phyloP scores from a whole-genome alignment of 2,888 invertebrate species.

The Eremobia ochroleuca region DNA sequence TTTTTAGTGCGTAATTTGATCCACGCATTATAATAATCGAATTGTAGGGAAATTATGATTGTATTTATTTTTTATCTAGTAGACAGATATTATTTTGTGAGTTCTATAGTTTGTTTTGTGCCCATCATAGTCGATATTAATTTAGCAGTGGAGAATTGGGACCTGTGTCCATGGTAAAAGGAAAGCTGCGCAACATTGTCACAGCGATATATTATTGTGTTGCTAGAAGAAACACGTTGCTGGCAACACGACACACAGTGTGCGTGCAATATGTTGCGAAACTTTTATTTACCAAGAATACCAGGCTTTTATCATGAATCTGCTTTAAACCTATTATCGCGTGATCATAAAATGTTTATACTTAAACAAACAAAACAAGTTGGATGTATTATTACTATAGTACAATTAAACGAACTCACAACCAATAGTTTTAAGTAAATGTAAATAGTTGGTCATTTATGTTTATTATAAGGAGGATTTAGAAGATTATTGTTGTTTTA shows the following conservation, averaged over 20 bases:
- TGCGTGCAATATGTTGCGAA: background rate
- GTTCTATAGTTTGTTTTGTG: constrained; percentile 30
- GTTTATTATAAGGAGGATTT: constrained; percentile 64
- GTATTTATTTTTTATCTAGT: constrained; percentile 67
- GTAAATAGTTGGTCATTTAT: constrained; percentile 65
- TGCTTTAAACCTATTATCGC: constrained; percentile 13
- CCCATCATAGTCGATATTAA: constrained; percentile 15
- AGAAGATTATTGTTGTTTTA: constrained; percentile 48
- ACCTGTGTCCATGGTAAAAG: background rate
- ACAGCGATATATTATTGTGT: background rate
- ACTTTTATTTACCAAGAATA: constrained; percentile 1
- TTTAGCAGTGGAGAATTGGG: background rate
- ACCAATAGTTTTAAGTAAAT: constrained; percentile 53
- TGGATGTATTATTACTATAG: constrained; percentile 47
- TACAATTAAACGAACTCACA: constrained; percentile 66
- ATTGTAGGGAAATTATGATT: constrained; percentile 59
- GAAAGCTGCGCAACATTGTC: constrained; percentile 3
- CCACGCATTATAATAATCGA: constrained; percentile 19
- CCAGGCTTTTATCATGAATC: constrained; percentile 5
- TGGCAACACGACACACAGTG: constrained; percentile 1
- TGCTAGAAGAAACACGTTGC: background rate
- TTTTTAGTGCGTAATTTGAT: constrained; percentile 6
- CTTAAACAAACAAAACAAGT: constrained; percentile 14
- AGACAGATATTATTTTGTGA: constrained; percentile 58
- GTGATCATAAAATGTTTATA: constrained; percentile 13